Evolutionary conservation across 2,113 vertebrate species (phyloP).

Genomic region (Petroica traversi): DNA sequence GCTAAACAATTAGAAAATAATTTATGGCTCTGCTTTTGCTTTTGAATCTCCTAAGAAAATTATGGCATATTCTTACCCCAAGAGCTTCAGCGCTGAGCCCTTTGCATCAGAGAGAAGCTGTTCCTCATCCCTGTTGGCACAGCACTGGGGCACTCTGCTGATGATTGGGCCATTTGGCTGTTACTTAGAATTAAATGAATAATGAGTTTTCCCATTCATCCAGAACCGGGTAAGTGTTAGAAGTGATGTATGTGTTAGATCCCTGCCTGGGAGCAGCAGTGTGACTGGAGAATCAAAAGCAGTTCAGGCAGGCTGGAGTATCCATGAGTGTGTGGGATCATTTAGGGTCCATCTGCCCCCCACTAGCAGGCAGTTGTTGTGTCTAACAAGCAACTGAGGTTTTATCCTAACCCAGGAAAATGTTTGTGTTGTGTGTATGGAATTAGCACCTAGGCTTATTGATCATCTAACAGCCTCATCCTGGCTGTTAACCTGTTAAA

Average conservation of each 20-base stretch:
- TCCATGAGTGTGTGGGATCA: background rate
- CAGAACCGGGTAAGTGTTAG: background rate
- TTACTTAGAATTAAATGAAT: conserved; percentile 46
- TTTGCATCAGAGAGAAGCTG: background rate
- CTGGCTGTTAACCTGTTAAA: background rate
- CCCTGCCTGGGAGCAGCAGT: background rate
- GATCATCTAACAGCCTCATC: background rate
- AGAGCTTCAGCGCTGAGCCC: background rate
- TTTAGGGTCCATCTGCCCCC: background rate
- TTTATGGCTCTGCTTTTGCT: conserved; percentile 6
- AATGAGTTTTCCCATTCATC: conserved; percentile 45
- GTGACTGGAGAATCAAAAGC: background rate
- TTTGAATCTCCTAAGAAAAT: background rate
- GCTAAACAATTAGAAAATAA: conserved; percentile 47
- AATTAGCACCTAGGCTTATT: background rate
- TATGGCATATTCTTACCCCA: background rate
- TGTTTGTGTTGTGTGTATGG: background rate
- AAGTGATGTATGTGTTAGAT: background rate
- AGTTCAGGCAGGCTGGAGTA: background rate
- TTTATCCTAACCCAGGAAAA: background rate
- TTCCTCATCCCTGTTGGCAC: background rate
- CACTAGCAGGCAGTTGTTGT: background rate
- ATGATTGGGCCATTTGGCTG: conserved; percentile 12
- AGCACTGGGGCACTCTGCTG: background rate
- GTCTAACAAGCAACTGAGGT: background rate